phyloP scores from a whole-genome alignment of 2,797 vertebrate species.

The Centroberyx gerrardi region DNA sequence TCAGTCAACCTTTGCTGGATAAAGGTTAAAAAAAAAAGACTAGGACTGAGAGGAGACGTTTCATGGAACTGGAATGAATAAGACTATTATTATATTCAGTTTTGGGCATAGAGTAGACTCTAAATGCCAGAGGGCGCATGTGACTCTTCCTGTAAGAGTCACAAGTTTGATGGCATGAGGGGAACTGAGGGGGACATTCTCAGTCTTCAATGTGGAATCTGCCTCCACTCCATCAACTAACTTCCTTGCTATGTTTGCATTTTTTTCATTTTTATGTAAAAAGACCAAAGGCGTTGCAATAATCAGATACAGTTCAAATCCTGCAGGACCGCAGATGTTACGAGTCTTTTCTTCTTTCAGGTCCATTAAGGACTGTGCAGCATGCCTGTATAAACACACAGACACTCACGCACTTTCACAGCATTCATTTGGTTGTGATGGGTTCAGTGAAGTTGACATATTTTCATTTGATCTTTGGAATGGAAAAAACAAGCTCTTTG shows the following conservation, averaged over 20 bases:
- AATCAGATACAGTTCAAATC: constrained; percentile 42
- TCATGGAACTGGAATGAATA: background rate
- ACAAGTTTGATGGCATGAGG: background rate
- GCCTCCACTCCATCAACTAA: constrained; percentile 1
- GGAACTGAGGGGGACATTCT: constrained; percentile 32
- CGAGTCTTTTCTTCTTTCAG: constrained; percentile 21
- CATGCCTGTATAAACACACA: constrained; percentile 15
- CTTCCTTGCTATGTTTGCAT: constrained; percentile 32
- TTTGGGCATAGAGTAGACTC: background rate
- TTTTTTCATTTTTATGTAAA: constrained; percentile 24
- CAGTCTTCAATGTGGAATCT: constrained; percentile 14
- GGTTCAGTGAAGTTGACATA: constrained; percentile 61
- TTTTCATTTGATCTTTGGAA: constrained; percentile 75
- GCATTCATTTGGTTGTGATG: constrained; percentile 47
- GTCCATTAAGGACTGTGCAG: constrained; percentile 36
- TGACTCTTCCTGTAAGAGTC: constrained; percentile 29
- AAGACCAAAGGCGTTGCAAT: constrained; percentile 17
- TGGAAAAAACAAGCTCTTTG: constrained; percentile 74
- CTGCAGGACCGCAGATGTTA: constrained; percentile 19
- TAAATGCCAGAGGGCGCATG: constrained; percentile 5
- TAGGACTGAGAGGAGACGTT: background rate
- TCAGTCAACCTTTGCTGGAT: too few relatives aligned
- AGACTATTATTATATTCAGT: background rate
- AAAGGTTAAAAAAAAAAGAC: too few relatives aligned
- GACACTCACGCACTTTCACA: constrained; percentile 13